Conservation (phyloP, 2,113 vertebrate genomes). For the Anolis carolinensis region DNA sequence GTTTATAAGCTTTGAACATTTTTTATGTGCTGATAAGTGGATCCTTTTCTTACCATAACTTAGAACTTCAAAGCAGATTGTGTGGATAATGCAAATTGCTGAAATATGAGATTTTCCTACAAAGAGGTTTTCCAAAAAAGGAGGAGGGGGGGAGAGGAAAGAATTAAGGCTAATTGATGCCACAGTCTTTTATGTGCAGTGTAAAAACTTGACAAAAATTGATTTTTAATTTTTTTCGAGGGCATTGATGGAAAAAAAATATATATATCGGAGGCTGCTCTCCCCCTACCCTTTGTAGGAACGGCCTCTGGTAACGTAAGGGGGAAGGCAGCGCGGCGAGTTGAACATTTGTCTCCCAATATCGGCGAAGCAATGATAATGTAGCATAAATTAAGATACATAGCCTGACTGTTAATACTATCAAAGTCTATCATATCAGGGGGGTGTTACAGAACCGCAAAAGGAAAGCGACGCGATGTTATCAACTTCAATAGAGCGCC, state of each 20-base stretch:
- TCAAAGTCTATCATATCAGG: constrained; percentile 54
- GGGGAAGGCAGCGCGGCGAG: constrained; percentile 46
- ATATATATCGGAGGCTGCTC: constrained; percentile 50
- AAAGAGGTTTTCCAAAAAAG: constrained; percentile 85
- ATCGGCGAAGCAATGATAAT: constrained; percentile 56
- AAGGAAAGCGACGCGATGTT: constrained; percentile 42
- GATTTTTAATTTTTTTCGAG: constrained; percentile 77
- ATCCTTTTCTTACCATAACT: constrained; percentile 96
- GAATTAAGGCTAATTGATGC: constrained; percentile 91
- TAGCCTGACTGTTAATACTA: constrained; percentile 54
- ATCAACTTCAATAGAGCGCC: constrained; percentile 20
- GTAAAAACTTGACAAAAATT: constrained; percentile 79
- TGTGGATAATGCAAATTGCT: constrained; percentile 99
- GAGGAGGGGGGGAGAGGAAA: constrained; percentile 68
- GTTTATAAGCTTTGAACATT: constrained; percentile 99
- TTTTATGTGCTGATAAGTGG: constrained; percentile 97
- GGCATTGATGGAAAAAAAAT: constrained; percentile 67
- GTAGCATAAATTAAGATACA: constrained; percentile 63
- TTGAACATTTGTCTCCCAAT: constrained; percentile 64
- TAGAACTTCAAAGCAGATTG: constrained; percentile 98
- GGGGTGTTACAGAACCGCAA: constrained; percentile 49
- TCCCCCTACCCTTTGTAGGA: constrained; percentile 46
- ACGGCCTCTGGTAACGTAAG: constrained; percentile 39
- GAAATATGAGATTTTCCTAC: constrained; percentile 92
- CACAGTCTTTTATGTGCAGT: constrained; percentile 89